Base-by-base conservation (phyloP, 2,888 invertebrate species). In the Apamea epomidion region DNA sequence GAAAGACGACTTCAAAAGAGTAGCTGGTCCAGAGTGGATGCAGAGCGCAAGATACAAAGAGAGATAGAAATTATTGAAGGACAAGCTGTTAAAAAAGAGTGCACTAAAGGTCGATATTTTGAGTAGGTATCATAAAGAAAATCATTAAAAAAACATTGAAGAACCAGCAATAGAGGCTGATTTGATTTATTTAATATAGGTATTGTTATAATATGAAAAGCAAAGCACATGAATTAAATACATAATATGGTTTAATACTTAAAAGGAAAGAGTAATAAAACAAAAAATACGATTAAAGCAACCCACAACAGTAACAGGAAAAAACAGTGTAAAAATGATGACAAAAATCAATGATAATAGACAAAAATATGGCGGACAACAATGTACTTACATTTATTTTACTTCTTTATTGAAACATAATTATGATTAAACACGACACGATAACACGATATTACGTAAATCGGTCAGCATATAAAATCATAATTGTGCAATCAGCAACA, bases 311-410 rank as follows among this genome's bases (percentile, higher is more conserved):
- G 25, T 7, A 58, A 51, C 82, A 80, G 76, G 76, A 82, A 80
- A 76, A 82, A 29, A 2, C 0, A 25, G 0, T 1, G 5, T 0
- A n/a, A 67, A 78, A 48, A 29, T 48, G 0, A 48, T 68, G 16
- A 48, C 21, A 25, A 25, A 54, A 82, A 37, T 81, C 12, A 69
- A 37, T 29, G 32, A 29, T 54, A 76, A 6, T 32, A 60, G 37
- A 62, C 8, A 76, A 76, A 45, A 69, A 62, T 42, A 82, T 10
- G 21, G 68, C 16, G 45, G 37, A 54, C 42, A 62, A 54, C 10
- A n/a, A 69, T n/a, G 10, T 81, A 83, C 81, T 81, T 83, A 81
- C 81, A 69, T 54, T 79, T 79, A 67, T 45, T 37, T 32, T 5
- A 51, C 3, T 45, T 32, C 1, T 64, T 76, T 81, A 81, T 76